A percentile compares a stretch with the other conserved stretches of the same genome.
Evolutionary conservation across 2,888 invertebrate species (phyloP).

Genomic region (Choristoneura rosaceana): DNA sequence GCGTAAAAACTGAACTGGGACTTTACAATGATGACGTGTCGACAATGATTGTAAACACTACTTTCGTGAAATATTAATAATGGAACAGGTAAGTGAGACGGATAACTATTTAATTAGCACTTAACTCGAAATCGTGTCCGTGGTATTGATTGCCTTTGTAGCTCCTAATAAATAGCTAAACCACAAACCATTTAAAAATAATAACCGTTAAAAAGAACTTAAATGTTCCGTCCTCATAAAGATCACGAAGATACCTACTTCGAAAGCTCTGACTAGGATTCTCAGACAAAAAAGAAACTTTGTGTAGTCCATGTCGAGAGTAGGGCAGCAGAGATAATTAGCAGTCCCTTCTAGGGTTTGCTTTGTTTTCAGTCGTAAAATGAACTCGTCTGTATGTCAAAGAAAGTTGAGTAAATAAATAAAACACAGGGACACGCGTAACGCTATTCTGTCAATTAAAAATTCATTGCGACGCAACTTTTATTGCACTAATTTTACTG

Average conservation of each 20-base stretch:
- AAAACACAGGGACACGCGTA: background rate
- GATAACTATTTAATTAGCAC: background rate
- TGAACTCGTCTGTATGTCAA: conserved; percentile 5
- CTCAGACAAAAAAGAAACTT: conserved; percentile 31
- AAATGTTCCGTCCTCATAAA: conserved; percentile 44
- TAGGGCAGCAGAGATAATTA: conserved; percentile 54
- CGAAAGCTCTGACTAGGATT: conserved; percentile 40
- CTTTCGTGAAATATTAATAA: background rate
- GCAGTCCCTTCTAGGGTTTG: conserved; percentile 27
- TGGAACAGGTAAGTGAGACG: background rate
- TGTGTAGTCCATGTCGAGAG: conserved; percentile 56
- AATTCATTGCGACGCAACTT: background rate
- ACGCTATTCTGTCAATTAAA: background rate
- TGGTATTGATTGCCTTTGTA: background rate
- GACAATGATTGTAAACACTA: background rate
- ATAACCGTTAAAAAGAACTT: conserved; percentile 53
- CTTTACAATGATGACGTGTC: background rate
- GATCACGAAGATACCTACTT: conserved; percentile 50
- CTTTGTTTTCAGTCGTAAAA: conserved; percentile 31
- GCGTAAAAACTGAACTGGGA: background rate
- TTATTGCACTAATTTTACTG: background rate
- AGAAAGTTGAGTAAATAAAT: background rate
- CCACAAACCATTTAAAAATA: conserved; percentile 43
- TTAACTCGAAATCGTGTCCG: background rate
- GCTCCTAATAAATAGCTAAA: conserved; percentile 6